Evolutionary conservation across 2,888 invertebrate genomes (phyloP), one percentile per base, ranked within the genome.

Genomic region (Heliconius hortense): DNA sequence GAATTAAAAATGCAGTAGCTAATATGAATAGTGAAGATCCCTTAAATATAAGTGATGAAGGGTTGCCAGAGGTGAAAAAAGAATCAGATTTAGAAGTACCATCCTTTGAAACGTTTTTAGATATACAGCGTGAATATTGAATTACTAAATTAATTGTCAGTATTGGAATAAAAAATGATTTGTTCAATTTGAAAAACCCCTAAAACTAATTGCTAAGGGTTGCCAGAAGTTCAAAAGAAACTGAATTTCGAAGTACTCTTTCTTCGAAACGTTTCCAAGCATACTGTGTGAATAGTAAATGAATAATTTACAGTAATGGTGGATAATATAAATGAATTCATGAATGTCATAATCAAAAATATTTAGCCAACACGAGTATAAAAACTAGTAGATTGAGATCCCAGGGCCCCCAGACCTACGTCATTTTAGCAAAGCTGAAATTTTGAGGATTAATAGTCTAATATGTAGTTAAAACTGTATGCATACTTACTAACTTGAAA

Each of bases 71-170:
- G 7, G 62, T 77, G 0, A 77, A 80, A 35, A 75, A 59, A n/a
- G 77, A 78, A 11, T 39, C 60, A 0, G 74, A 80, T 13, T 56
- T 79, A 15, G 43, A 75, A 5, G 75, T 82, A 26, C 82, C 82
- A 18, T 74, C 80, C 56, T 82, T 82, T 64, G 81, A 82, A 63
- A 82, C 82, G 7, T 82, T 82, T 70, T 77, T 82, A 0, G 82
- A 81, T 76, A 79, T 82, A 74, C 79, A 77, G 43, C 70, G 81
- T 56, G 76, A 79, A n/a, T 77, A 59, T 73, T 77, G 48, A 73
- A 26, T 43, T 11, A 39, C 7, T 35, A 4, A 60, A 26, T 11
- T 13, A 11, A 56, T n/a, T 10, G n/a, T 11, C n/a, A n/a, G 4
- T 56, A 56, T 48, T n/a, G 10, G n/a, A 56, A 56, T 56, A n/a